Evolutionary conservation across 1,140 invertebrate species (phyloP).

Genomic region (Aphaenogaster floridana): DNA sequence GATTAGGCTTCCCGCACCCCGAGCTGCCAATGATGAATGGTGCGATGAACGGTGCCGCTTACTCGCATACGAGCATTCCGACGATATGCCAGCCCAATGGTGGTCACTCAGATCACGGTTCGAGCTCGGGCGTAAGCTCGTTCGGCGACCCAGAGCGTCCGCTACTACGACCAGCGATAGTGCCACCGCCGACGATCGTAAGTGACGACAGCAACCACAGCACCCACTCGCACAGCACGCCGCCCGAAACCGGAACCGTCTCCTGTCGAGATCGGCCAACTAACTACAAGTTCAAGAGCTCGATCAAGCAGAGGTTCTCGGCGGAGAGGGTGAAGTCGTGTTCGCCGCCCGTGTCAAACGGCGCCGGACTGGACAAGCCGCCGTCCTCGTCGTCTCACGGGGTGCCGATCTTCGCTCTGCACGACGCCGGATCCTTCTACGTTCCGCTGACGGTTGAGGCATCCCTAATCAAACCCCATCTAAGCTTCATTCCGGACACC

Average conservation of each 20-base stretch:
- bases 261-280: slow-evolving; percentile 82
- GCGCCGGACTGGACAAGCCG: slow-evolving; percentile 77
- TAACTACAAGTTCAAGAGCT: slow-evolving; percentile 97
- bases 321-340: slow-evolving; percentile 85
- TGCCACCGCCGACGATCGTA: slow-evolving; percentile 77
- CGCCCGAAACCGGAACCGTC: slow-evolving; percentile 57
- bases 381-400: slow-evolving; percentile 75
- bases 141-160: slow-evolving; percentile 82
- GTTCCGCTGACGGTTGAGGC: slow-evolving; percentile 96
- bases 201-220: slow-evolving; percentile 86
- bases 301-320: slow-evolving; percentile 95
- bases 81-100: slow-evolving; percentile 83
- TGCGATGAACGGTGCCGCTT: slow-evolving; percentile 82
- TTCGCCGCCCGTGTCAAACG: slow-evolving; percentile 72
- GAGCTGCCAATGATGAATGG: slow-evolving; percentile 85
- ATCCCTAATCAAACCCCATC: slow-evolving; percentile 90
- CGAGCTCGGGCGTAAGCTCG: slow-evolving; percentile 84
- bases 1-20: slow-evolving; percentile 86
- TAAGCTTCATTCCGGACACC: slow-evolving; percentile 87
- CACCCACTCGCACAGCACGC: slow-evolving; percentile 79
- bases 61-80: slow-evolving; percentile 82
- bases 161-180: slow-evolving; percentile 71
- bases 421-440: slow-evolving; percentile 96
- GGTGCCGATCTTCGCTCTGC: slow-evolving; percentile 94
- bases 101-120: slow-evolving; percentile 83